Base-by-base conservation (phyloP, 2,113 vertebrate species). In the Narcine bancroftii region DNA sequence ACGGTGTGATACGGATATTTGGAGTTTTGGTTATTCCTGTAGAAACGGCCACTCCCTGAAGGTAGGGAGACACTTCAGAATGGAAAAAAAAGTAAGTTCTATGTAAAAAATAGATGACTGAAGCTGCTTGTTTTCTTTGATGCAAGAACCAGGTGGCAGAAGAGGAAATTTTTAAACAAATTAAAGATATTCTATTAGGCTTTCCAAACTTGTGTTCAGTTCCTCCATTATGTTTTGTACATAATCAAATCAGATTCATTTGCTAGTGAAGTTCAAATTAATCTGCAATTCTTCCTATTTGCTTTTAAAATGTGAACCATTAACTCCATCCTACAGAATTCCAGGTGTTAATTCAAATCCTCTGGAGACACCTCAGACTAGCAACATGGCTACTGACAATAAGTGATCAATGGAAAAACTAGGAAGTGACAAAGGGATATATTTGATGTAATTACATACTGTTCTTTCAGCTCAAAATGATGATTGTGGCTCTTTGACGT, bases 271-370 rank as follows among this genome's bases (percentile, higher is more conserved):
- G 60, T 42, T 6, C 87, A 45, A 45, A 39, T 69, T 91, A 91
- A 91, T 91, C 39, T 47, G 21, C 26, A 66, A 66, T 69, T 69
- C 19, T 91, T 91, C 42, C 87, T 69, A 69, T 69, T 91, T 91
- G 63, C 65, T 91, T 91, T 91, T 50, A n/a, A n/a, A n/a, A 69
- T 91, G 63, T 91, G 65, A 1, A 66, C 36, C 24, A 45, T 63
- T 10, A 91, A 91, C 63, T 2, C 36, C 87, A 69, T 36, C 63
- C 87, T 83, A 42, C 17, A 7, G 17, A 66, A 63, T 17, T 89
- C 36, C 60, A 66, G 39, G 39, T 69, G 87, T 69, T 47, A 69
- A 91, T 45, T 42, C 87, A 39, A 39, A 91, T 29, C 87, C 87
- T 29, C 45, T 66, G 9, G 53, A 53, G 87, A 29, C 87, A 45